Evolutionary conservation across 2,888 invertebrate species (phyloP).

Genomic region (Clivina fossor): DNA sequence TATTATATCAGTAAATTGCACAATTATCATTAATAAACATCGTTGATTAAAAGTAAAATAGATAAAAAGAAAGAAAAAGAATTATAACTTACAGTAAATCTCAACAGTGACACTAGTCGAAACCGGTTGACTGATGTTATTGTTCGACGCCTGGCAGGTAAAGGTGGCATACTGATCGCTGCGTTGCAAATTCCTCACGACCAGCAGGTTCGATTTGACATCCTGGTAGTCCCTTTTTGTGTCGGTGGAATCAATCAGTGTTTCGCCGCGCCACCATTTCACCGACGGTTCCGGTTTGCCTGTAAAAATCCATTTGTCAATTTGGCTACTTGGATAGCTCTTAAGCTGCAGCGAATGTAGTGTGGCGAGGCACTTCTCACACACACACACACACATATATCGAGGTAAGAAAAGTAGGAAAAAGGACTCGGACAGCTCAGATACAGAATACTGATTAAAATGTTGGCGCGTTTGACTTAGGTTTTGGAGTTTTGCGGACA

Average conservation of each 20-base stretch:
- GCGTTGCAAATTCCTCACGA: slow-evolving; percentile 64
- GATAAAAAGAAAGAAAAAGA: slow-evolving; percentile 32
- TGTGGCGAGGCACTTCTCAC: too few relatives aligned
- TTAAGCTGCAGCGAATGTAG: too few relatives aligned
- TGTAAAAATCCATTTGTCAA: slow-evolving; percentile 48
- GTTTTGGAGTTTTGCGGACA: too few relatives aligned
- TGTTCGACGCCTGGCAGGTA: slow-evolving; percentile 78
- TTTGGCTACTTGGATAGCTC: too few relatives aligned
- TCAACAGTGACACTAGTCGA: slow-evolving; percentile 71
- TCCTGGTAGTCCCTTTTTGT: slow-evolving; percentile 55
- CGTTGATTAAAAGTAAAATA: slow-evolving; percentile 44
- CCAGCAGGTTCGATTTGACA: slow-evolving; percentile 62
- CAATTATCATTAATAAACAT: slow-evolving; percentile 23
- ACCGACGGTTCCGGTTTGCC: slow-evolving; percentile 73
- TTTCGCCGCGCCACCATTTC: slow-evolving; percentile 75
- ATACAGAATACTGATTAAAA: too few relatives aligned
- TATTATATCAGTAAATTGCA: background rate
- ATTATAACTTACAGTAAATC: slow-evolving; percentile 71
- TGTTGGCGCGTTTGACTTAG: too few relatives aligned
- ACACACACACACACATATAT: too few relatives aligned
- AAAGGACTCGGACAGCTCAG: too few relatives aligned
- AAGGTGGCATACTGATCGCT: slow-evolving; percentile 73
- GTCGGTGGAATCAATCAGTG: slow-evolving; percentile 63
- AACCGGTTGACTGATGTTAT: slow-evolving; percentile 69
- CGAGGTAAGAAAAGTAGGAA: too few relatives aligned